Percentiles rank a stretch among this genome's conserved stretches.
phyloP scores from a whole-genome alignment of 2,797 vertebrate species.

The Alosa sapidissima region DNA sequence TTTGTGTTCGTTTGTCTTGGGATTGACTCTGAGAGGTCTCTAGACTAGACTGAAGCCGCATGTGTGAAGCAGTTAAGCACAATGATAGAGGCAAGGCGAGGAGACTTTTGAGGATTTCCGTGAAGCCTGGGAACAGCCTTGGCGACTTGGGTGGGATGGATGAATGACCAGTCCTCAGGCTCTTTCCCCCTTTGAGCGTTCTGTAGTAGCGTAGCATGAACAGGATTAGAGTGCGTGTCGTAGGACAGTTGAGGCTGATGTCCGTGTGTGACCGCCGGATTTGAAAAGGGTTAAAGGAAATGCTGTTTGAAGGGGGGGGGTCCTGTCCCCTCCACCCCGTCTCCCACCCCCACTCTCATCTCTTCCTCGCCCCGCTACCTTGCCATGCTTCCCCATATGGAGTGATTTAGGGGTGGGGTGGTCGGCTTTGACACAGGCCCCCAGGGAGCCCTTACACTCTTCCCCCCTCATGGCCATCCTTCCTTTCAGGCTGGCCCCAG shows the following conservation, averaged over 20 bases:
- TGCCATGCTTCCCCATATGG: conserved; percentile 66
- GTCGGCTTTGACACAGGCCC: conserved; percentile 52
- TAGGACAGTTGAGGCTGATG: neutral
- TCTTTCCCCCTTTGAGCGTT: neutral
- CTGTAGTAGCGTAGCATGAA: neutral
- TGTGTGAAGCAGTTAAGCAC: neutral
- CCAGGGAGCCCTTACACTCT: conserved; percentile 51
- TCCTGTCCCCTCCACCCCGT: conserved; percentile 30
- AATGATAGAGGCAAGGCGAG: neutral
- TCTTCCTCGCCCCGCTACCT: neutral
- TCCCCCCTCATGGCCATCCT: conserved; percentile 37
- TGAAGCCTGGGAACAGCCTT: conserved; percentile 27
- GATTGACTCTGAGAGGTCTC: neutral
- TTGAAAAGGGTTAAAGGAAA: conserved; percentile 62
- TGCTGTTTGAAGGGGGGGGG: conserved; percentile 48
- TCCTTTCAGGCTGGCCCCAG: conserved; percentile 38
- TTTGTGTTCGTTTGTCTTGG: neutral
- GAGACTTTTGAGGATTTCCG: neutral
- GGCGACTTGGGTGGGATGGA: neutral
- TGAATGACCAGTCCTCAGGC: neutral
- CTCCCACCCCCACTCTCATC: conserved; percentile 45
- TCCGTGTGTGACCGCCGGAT: conserved; percentile 36
- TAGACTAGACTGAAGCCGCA: too few relatives aligned
- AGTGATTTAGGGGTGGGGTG: conserved; percentile 71
- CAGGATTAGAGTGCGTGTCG: neutral